Base-by-base conservation (phyloP, 1,140 invertebrate genomes). In the Chironomus tepperi region DNA sequence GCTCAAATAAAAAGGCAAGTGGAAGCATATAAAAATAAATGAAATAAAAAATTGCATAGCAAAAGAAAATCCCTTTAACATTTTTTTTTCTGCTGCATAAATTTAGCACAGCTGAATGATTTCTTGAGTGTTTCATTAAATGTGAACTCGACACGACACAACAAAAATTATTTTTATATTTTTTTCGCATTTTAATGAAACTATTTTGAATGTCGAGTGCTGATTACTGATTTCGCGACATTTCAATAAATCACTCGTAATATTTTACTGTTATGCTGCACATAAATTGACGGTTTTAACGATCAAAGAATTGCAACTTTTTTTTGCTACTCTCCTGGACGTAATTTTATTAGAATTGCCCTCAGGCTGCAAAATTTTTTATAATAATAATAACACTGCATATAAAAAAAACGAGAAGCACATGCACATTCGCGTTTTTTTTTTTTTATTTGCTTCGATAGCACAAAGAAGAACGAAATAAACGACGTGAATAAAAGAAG, bases 91-190 rank as follows among this genome's bases (percentile, higher is more conserved):
- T 57, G 47, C 47, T 18, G 65, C 65, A 70, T 70, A 70, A 70
- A 18, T 70, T 70, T 70, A 18, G 65, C 65, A 70, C 65, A 70
- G 65, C 65, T 70, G 65, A 70, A 70, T 70, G 65, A 70, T 70
- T 70, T 70, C 10, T 70, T 6, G 19, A 18, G 65, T 19, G 65
- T 70, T 70, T 57, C 47, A 57, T 57, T 70, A 70, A 70, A 70
- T 19, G 47, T 5, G 12, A 57, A 15, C 3, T 15, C 47, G 12
- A 57, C 47, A 57, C 47, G 47, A 57, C 9, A 47, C 9, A 47
- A 15, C 12, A n/a, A 57, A 57, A 57, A 57, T 5, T 57, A 57
- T 57, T 57, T 57, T 15, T 1, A 12, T 47, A 15, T 47, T 57
- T n/a, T 12, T 57, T 57, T 12, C 15, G 0, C 47, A 57, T 57